Conservation (phyloP, 2,797 vertebrate species). For the Eulemur mongoz region DNA sequence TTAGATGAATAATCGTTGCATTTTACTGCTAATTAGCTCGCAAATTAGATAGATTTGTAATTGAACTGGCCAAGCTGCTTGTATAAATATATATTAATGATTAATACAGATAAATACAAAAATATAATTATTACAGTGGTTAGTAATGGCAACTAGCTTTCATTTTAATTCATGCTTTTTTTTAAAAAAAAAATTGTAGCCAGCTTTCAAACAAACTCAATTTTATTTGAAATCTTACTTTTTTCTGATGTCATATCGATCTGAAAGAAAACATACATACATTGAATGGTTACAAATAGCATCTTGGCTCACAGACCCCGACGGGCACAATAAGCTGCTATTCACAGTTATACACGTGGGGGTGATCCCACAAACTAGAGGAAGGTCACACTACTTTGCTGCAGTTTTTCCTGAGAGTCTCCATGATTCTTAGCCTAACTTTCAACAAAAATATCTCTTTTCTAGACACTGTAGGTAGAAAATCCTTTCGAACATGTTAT, state of each 20-base stretch:
- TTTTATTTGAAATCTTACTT: slow-evolving; percentile 92
- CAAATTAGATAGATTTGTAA: slow-evolving; percentile 57
- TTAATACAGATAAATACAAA: slow-evolving; percentile 71
- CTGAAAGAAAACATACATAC: slow-evolving; percentile 88
- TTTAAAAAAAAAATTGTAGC: slow-evolving; percentile 71
- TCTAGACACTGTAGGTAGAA: not conserved
- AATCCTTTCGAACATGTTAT: not conserved
- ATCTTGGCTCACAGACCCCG: not conserved
- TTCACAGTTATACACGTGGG: not conserved
- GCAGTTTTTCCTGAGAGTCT: not conserved
- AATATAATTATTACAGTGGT: slow-evolving; percentile 70
- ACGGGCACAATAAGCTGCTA: not conserved
- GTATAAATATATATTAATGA: slow-evolving; percentile 71
- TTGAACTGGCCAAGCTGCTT: slow-evolving; percentile 79
- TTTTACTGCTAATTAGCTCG: slow-evolving; percentile 77
- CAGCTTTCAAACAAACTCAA: slow-evolving; percentile 76
- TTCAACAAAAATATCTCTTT: not conserved
- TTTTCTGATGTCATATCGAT: slow-evolving; percentile 91
- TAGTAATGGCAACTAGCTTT: slow-evolving; percentile 83
- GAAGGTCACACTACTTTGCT: not conserved
- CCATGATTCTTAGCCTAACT: not conserved
- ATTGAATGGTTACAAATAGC: slow-evolving; percentile 63
- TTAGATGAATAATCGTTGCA: slow-evolving; percentile 83
- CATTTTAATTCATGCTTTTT: slow-evolving; percentile 83
- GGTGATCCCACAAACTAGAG: not conserved